Base-by-base conservation (phyloP, 2,888 invertebrate genomes). In the Gastrophysa polygoni region DNA sequence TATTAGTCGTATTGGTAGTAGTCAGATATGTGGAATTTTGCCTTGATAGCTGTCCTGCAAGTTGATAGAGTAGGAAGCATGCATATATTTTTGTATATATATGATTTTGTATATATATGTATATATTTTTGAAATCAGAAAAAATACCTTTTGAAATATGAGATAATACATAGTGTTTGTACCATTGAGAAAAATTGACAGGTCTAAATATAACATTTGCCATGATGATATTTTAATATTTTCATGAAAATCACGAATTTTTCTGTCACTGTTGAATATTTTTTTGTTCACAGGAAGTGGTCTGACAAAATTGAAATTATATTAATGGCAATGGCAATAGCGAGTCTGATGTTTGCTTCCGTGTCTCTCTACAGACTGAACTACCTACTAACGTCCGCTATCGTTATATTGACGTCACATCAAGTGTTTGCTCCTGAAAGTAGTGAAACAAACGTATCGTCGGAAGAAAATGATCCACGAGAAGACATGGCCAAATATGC, bases 331-430 rank as follows among this genome's bases (percentile, higher is more conserved):
- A 78, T 85, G 71, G 86, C 88, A 14, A 80, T 87, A 6, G 75
- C 85, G 20, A 82, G 85, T 51, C 76, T 90, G 63, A 81, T 87
- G 5, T 84, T 88, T 66, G 87, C 88, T 1, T 87, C 88, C 17
- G 82, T 87, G 50, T 85, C 87, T 0, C 73, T 89, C 5, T 85
- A 85, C 68, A 81, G 88, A 14, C 82, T 90, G 6, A 88, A 86
- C 73, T 87, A 85, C 72, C 81, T 88, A 24, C 81, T 90, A 46
- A 82, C 87, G 14, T 77, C 82, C 5, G 83, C 85, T 67, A 85
- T 88, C 71, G 76, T 82, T 2, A 64, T 86, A 2, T 83, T 89
- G 21, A 84, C 86, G 3, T 18, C 85, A 6, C 89, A 89, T 73
- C 89, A 89, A 72, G 52, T 86, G 11, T 80, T 82, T 49, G 77